Conservation (phyloP, 2,797 vertebrate genomes). For the Thalassophryne amazonica region DNA sequence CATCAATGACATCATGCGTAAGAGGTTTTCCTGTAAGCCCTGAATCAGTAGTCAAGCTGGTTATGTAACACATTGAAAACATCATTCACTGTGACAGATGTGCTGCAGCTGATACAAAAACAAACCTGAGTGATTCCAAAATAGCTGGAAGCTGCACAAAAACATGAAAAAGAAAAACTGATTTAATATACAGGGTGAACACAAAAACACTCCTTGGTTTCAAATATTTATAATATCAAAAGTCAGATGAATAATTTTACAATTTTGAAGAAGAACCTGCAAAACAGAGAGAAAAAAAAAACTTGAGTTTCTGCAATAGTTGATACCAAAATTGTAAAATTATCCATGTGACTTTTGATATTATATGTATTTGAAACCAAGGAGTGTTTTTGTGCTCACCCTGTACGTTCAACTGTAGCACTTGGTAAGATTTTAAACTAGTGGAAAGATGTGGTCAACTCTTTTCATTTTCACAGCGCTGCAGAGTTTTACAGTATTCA, state of each 20-base stretch:
- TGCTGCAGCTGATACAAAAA: conserved; percentile 34
- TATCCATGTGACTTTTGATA: no score
- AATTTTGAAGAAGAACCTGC: no score
- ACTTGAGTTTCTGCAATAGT: no score
- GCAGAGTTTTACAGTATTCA: conserved; percentile 14
- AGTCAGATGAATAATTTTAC: no score
- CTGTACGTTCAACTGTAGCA: conserved; percentile 35
- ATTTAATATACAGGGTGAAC: no score
- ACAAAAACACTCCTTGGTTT: no score
- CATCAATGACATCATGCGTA: conserved; percentile 2
- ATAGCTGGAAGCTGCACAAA: conserved; percentile 3
- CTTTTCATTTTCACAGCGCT: no score
- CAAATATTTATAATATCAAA: no score
- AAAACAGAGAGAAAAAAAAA: no score
- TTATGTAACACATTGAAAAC: conserved; percentile 46
- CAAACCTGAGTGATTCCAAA: conserved; percentile 28
- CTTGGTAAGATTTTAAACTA: conserved; percentile 5
- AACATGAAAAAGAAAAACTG: conserved; percentile 6
- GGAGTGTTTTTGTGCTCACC: no score
- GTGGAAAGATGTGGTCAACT: neutral
- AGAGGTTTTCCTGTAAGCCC: conserved; percentile 7
- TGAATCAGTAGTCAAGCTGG: conserved; percentile 7
- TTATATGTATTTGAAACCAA: no score
- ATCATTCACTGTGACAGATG: conserved; percentile 18
- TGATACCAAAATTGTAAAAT: no score